Evolutionary conservation across 2,888 invertebrate genomes (phyloP).

Genomic region (Melanostoma scalare): DNA sequence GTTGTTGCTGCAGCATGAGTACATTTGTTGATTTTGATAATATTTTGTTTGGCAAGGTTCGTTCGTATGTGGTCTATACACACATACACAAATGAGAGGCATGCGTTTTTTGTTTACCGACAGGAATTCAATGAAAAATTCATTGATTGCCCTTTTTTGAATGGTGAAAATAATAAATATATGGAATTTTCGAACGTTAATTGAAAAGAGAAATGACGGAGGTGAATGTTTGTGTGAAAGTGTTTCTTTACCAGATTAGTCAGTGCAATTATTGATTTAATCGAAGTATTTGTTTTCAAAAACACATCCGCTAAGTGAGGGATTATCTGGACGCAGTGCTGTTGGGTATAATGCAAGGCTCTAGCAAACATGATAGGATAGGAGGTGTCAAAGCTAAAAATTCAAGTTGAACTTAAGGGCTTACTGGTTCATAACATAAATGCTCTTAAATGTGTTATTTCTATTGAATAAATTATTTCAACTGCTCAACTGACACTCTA

Average conservation of each 20-base stretch:
- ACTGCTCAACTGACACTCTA: too few species aligned
- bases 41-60: conserved; percentile 39
- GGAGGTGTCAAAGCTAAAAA: conserved; percentile 22
- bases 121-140: conserved; percentile 60
- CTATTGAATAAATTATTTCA: too few species aligned
- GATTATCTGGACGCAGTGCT: conserved; percentile 25
- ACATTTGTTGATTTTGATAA: conserved; percentile 68
- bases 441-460: too few species aligned
- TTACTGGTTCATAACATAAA: too few species aligned
- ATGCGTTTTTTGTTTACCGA: conserved; percentile 42
- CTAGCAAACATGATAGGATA: conserved; percentile 2
- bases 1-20: conserved; percentile 16
- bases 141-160: conserved; percentile 65
- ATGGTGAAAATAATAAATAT: conserved; percentile 52
- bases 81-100: conserved; percentile 19
- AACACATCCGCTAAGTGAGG: conserved; percentile 42
- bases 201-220: conserved; percentile 28
- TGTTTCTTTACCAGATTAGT: conserved; percentile 48
- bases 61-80: neutral
- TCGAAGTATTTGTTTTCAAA: conserved; percentile 50
- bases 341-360: conserved; percentile 15
- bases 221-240: neutral
- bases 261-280: conserved; percentile 54
- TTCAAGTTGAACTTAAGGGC: too few species aligned
- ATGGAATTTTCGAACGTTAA: conserved; percentile 48